Conservation (phyloP, 2,797 vertebrate species). For the Anableps anableps region DNA sequence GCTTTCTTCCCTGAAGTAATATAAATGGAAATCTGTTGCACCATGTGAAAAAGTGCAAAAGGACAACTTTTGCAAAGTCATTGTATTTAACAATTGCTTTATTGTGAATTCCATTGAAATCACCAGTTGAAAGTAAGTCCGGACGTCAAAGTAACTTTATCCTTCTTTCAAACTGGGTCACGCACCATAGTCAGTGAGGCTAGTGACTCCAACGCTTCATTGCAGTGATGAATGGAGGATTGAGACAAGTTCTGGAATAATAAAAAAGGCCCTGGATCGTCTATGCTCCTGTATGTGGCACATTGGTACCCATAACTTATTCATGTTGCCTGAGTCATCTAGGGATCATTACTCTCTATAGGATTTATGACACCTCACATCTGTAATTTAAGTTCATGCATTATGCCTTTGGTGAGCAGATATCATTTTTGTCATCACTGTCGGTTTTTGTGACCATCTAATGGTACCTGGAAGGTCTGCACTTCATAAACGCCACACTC, state of each 20-base stretch:
- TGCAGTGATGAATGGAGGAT: constrained; percentile 58
- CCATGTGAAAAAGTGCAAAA: background rate
- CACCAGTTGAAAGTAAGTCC: background rate
- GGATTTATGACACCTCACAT: constrained; percentile 62
- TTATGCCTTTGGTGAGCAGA: constrained; percentile 51
- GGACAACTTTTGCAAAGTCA: background rate
- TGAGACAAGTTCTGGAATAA: constrained; percentile 42
- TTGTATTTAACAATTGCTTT: background rate
- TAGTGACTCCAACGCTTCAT: constrained; percentile 37
- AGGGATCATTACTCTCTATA: constrained; percentile 50
- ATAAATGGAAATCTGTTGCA: background rate
- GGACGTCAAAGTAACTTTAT: constrained; percentile 11
- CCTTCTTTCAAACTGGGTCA: constrained; percentile 38
- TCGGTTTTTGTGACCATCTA: constrained; percentile 29
- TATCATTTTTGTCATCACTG: constrained; percentile 40
- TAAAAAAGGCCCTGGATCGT: constrained; percentile 43
- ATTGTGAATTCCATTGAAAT: background rate
- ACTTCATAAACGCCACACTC: background rate
- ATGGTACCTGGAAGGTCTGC: constrained; percentile 8
- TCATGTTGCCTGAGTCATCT: constrained; percentile 57
- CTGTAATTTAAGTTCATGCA: constrained; percentile 60
- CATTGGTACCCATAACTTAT: constrained; percentile 67
- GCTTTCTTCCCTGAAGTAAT: background rate
- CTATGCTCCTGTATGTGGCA: constrained; percentile 39
- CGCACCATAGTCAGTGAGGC: constrained; percentile 25